Conservation (phyloP, 2,888 invertebrate species). For the Tromatobia lineatoria region DNA sequence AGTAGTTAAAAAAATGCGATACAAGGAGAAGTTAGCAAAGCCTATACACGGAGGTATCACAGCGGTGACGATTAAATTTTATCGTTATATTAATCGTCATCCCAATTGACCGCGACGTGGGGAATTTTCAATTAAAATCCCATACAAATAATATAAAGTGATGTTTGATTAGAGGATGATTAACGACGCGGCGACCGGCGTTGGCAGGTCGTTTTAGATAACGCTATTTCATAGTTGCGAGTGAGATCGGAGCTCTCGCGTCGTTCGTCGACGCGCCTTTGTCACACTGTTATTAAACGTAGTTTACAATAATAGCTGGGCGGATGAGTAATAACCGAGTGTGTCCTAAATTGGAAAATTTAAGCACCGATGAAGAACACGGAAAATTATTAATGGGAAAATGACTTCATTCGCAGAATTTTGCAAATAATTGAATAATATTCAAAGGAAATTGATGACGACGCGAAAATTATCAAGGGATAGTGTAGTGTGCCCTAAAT, state of each 20-base stretch:
- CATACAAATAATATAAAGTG: conserved; percentile 72
- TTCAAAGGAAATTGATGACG: conserved; percentile 54
- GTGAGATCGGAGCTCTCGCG: conserved; percentile 40
- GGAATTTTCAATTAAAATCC: conserved; percentile 78
- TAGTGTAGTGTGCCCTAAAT: conserved; percentile 14
- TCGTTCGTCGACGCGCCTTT: conserved; percentile 29
- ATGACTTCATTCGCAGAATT: neutral
- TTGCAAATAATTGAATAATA: neutral
- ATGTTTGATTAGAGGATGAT: conserved; percentile 74
- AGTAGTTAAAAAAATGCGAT: conserved; percentile 7
- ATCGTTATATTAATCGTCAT: conserved; percentile 76
- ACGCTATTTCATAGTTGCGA: conserved; percentile 66
- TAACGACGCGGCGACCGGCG: conserved; percentile 63
- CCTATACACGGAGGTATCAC: conserved; percentile 15
- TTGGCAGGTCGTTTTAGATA: conserved; percentile 69
- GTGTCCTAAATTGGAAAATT: conserved; percentile 8
- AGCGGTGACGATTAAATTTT: conserved; percentile 73
- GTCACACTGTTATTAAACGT: conserved; percentile 38
- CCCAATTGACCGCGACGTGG: conserved; percentile 69
- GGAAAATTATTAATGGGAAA: neutral
- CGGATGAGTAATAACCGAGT: neutral
- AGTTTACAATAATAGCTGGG: conserved; percentile 22
- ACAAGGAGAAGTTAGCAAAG: conserved; percentile 3
- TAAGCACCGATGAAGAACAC: neutral
- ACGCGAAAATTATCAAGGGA: conserved; percentile 44